A percentile compares a stretch with the other conserved stretches of the same genome.
Conservation (phyloP, 2,888 invertebrate genomes). For the Drosophila lacicola region DNA sequence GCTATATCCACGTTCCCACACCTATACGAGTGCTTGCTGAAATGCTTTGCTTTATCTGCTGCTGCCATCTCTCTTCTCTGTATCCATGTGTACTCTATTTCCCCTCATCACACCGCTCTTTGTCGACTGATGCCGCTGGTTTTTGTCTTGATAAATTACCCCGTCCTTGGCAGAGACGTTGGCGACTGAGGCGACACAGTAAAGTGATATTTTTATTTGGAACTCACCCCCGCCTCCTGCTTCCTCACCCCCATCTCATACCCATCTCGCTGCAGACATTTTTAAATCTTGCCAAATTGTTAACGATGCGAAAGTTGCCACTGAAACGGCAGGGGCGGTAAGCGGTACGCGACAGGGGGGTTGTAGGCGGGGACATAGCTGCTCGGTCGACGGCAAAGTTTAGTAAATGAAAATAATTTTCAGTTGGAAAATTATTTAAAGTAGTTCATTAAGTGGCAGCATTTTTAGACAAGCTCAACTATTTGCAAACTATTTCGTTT, state of each 20-base stretch:
- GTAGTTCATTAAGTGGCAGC: constrained; percentile 78
- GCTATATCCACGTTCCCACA: constrained; percentile 9
- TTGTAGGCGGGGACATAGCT: constrained; percentile 1
- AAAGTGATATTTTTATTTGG: constrained; percentile 80
- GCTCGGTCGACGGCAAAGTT: constrained; percentile 65
- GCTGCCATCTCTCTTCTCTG: constrained; percentile 54
- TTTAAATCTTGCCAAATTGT: constrained; percentile 81
- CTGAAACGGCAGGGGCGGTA: constrained; percentile 42
- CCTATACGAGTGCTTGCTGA: constrained; percentile 46
- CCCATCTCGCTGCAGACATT: constrained; percentile 50
- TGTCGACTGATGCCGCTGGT: constrained; percentile 36
- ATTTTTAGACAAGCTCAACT: constrained; percentile 59
- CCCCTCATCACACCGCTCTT: constrained; percentile 33
- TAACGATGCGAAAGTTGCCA: constrained; percentile 78
- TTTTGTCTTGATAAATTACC: constrained; percentile 81
- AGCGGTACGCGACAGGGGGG: neutral
- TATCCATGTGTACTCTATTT: constrained; percentile 53
- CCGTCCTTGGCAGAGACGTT: constrained; percentile 75
- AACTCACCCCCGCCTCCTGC: constrained; percentile 1
- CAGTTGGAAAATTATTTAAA: constrained; percentile 77
- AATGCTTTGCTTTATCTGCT: constrained; percentile 64
- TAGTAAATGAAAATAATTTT: constrained; percentile 78
- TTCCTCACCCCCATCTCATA: constrained; percentile 4
- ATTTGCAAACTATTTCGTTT: constrained; percentile 66
- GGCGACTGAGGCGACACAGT: constrained; percentile 67